Percentiles rank a stretch among this genome's conserved stretches.
Evolutionary conservation across 1,140 invertebrate genomes (phyloP).

Genomic region (Rhopalosiphum padi): DNA sequence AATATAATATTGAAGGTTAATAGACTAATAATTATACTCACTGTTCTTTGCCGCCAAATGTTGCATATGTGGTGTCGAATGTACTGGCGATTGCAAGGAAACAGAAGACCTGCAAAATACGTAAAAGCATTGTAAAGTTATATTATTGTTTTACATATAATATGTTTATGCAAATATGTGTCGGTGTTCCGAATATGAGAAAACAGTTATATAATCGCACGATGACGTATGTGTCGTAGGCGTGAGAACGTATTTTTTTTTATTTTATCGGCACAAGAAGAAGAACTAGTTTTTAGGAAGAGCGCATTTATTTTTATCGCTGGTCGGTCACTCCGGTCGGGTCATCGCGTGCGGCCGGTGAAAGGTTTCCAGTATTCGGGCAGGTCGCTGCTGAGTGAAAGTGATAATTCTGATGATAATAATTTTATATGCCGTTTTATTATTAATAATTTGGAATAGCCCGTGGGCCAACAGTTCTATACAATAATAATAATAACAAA

Average conservation of each 20-base stretch:
- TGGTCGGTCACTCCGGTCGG: neutral
- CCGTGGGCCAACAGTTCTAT: neutral
- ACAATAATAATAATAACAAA: neutral
- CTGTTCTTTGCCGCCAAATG: slow-evolving; percentile 41
- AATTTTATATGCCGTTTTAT: neutral
- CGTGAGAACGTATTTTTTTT: slow-evolving; percentile 22
- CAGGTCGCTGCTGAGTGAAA: neutral
- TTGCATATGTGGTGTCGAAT: neutral
- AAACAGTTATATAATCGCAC: neutral
- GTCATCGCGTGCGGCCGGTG: slow-evolving; percentile 12
- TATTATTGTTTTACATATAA: neutral
- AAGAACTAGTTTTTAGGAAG: slow-evolving; percentile 10
- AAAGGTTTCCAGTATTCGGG: slow-evolving; percentile 53
- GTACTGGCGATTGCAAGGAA: neutral
- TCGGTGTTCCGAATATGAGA: neutral
- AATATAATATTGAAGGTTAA: neutral
- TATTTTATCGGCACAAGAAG: neutral
- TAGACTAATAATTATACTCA: slow-evolving; percentile 6
- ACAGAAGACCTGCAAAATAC: slow-evolving; percentile 21
- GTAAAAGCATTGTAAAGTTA: neutral
- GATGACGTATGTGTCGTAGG: neutral
- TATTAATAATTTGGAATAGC: neutral
- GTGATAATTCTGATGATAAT: slow-evolving; percentile 25
- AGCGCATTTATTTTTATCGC: neutral
- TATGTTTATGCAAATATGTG: neutral